phyloP scores from a whole-genome alignment of 2,797 vertebrate species.

The Sebastiscus albofasciatus region DNA sequence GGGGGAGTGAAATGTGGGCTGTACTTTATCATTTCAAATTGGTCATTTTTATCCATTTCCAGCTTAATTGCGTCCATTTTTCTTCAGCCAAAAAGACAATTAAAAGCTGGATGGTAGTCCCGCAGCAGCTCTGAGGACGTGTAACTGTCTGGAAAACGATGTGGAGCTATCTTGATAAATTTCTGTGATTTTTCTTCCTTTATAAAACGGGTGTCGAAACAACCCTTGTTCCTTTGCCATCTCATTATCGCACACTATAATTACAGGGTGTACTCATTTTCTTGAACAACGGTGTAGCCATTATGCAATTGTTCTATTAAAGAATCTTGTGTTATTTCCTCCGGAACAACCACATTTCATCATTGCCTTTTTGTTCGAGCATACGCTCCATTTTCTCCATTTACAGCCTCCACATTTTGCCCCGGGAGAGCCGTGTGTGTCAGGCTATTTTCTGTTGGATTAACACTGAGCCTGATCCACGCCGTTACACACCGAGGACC shows the following conservation, averaged over 20 bases:
- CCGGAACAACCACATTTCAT: slow-evolving; percentile 59
- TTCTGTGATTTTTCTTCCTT: slow-evolving; percentile 20
- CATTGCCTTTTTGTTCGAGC: slow-evolving; percentile 49
- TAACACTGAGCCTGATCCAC: slow-evolving; percentile 41
- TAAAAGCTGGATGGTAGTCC: slow-evolving; percentile 16
- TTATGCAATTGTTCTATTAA: slow-evolving; percentile 58
- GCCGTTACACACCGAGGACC: slow-evolving; percentile 16
- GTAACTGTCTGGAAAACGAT: slow-evolving; percentile 9
- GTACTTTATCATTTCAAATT: slow-evolving; percentile 35
- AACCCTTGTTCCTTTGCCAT: slow-evolving; percentile 19
- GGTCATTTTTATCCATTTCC: slow-evolving; percentile 54
- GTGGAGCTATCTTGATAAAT: slow-evolving; percentile 5
- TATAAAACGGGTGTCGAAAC: slow-evolving; percentile 10
- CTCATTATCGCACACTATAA: slow-evolving; percentile 51
- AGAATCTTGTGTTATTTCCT: slow-evolving; percentile 57
- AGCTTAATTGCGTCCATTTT: slow-evolving; percentile 43
- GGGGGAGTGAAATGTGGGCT: background rate
- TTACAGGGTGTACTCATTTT: slow-evolving; percentile 39
- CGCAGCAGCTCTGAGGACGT: slow-evolving; percentile 4
- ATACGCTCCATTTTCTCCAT: slow-evolving; percentile 43
- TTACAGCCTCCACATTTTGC: slow-evolving; percentile 40
- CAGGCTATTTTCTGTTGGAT: slow-evolving; percentile 51
- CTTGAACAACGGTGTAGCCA: slow-evolving; percentile 44
- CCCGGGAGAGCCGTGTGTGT: slow-evolving; percentile 36
- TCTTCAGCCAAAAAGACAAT: slow-evolving; percentile 37